Evolutionary conservation across 2,797 vertebrate species (phyloP).

Genomic region (Dipus sagitta): DNA sequence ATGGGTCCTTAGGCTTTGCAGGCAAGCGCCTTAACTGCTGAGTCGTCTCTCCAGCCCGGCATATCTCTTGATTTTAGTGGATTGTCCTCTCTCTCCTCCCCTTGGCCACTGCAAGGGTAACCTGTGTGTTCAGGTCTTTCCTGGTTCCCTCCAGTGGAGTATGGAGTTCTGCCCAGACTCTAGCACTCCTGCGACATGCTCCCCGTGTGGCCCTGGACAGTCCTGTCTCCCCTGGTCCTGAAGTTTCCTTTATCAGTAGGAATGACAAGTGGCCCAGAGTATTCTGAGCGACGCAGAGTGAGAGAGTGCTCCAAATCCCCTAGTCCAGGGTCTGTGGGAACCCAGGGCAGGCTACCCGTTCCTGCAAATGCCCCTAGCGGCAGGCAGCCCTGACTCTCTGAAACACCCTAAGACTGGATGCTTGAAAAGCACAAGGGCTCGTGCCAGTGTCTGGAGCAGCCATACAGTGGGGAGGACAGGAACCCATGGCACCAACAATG

Average conservation of each 20-base stretch:
- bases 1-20: too few relatives aligned
- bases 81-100: neutral
- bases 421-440: fast-evolving
- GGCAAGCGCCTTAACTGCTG: too few relatives aligned
- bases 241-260: neutral
- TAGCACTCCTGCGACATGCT: neutral
- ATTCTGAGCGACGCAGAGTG: fast-evolving
- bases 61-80: neutral
- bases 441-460: fast-evolving
- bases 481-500: fast-evolving
- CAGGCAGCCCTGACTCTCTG: neutral
- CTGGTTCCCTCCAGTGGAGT: neutral
- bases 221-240: neutral
- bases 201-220: fast-evolving
- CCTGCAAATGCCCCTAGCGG: neutral
- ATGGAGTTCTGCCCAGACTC: neutral
- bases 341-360: neutral
- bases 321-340: neutral
- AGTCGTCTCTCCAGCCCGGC: too few relatives aligned
- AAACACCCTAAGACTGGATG: fast-evolving
- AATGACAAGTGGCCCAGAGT: fast-evolving
- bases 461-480: fast-evolving
- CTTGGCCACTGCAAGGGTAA: neutral
- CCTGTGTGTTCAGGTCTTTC: fast-evolving
- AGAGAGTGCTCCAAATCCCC: fast-evolving